Conservation (phyloP, 2,888 invertebrate species). For the Xylota segnis region DNA sequence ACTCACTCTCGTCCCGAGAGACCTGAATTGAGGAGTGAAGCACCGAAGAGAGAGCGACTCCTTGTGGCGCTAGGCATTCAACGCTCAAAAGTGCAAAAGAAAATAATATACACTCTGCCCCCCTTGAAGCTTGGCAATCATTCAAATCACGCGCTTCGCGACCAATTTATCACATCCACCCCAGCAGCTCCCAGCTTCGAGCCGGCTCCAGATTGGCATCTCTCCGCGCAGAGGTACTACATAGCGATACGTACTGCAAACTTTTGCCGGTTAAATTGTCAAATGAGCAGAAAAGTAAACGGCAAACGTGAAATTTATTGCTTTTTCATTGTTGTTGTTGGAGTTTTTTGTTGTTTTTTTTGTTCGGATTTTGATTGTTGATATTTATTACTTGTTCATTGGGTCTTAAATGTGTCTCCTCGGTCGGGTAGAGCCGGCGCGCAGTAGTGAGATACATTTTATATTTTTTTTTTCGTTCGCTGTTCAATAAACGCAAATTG, state of each 20-base stretch:
- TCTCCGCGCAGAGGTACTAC: neutral
- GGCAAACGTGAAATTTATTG: constrained; percentile 66
- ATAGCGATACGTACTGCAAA: constrained; percentile 12
- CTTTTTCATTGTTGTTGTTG: constrained; percentile 34
- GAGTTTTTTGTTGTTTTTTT: constrained; percentile 10
- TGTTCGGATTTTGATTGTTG: constrained; percentile 46
- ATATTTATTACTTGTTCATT: constrained; percentile 61
- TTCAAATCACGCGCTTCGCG: constrained; percentile 72
- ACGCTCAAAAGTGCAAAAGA: constrained; percentile 43
- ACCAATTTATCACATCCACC: constrained; percentile 70
- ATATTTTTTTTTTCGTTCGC: constrained; percentile 29
- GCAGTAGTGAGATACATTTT: neutral
- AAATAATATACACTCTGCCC: neutral
- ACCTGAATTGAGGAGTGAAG: constrained; percentile 29
- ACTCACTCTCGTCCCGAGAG: neutral
- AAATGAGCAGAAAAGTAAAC: constrained; percentile 68
- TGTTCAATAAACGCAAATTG: constrained; percentile 74
- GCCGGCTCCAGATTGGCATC: constrained; percentile 49
- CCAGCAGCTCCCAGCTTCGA: constrained; percentile 23
- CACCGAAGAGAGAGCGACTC: constrained; percentile 28
- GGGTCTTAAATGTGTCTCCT: constrained; percentile 32
- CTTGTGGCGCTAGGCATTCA: constrained; percentile 60
- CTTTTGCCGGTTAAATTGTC: constrained; percentile 70
- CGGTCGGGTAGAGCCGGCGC: constrained; percentile 8
- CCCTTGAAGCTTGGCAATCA: constrained; percentile 61